These are phyloP conservation scores for Remorina albescens DNA, from an alignment of 2,797 vertebrate genomes.

Conservation along the genomic window DNA sequence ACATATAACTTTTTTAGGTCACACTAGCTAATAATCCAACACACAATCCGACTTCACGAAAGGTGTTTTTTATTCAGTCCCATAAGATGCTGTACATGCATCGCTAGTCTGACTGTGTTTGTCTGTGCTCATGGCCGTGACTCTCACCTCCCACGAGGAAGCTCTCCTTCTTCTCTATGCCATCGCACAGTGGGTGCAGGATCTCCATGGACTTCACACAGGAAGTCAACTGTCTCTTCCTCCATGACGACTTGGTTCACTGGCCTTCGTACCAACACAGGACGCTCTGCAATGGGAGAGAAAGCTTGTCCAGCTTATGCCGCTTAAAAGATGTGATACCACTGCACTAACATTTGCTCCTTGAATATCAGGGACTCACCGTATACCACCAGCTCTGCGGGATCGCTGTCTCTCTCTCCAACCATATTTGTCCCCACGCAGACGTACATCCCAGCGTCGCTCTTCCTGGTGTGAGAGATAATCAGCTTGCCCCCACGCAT, in stretches of 20 bases:
- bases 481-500: conserved; percentile 95
- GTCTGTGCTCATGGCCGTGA: conserved; percentile 1
- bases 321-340: neutral
- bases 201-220: conserved; percentile 92
- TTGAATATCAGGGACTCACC: conserved; percentile 82
- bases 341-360: neutral
- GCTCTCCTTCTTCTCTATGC: conserved; percentile 92
- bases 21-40: conserved; percentile 42
- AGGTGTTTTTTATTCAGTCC: conserved; percentile 24
- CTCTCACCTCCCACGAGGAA: conserved; percentile 91
- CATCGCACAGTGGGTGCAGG: conserved; percentile 88
- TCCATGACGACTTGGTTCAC: conserved; percentile 92
- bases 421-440: conserved; percentile 98
- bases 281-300: conserved; percentile 85
- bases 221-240: conserved; percentile 90
- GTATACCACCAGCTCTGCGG: conserved; percentile 96
- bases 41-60: neutral
- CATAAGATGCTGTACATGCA: neutral
- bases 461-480: conserved; percentile 96
- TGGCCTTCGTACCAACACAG: conserved; percentile 89
- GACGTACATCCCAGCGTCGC: conserved; percentile 96
- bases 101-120: conserved; percentile 4
- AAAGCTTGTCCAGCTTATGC: neutral
- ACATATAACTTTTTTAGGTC: conserved; percentile 63
- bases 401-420: conserved; percentile 96